Evolutionary conservation across 1,140 invertebrate genomes (phyloP), one percentile per base, ranked within the genome.

Genomic region (Drosophila virilis): DNA sequence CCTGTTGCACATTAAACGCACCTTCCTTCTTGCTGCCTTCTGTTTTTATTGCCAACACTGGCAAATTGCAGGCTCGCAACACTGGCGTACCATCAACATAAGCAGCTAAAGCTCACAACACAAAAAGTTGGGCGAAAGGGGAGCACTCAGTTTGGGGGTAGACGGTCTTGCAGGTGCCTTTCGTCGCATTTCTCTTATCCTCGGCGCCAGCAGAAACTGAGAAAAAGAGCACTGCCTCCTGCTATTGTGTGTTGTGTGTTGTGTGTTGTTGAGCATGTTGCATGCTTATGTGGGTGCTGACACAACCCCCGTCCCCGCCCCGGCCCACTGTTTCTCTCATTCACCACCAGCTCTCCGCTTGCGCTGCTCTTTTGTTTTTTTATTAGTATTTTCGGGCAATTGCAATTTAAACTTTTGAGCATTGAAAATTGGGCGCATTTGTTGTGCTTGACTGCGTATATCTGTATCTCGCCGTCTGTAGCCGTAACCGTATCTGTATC

Each of bases 241-340:
- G 54, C 59, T 72, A 38, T 68, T 59, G 65, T 17, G 17, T 17
- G 17, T 17, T 17, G 17, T 17, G 17, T 17, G 17, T 68, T 66
- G 54, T 66, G 62, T 67, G 22, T 72, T 72, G 46, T 58, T 58
- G 54, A 45, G 52, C 61, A 72, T 62, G 54, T 66, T 72, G 69
- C 69, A 72, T 61, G 66, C 69, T 66, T 35, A 66, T 66, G 62
- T 67, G 17, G 42, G 33, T 57, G 52, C 42, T 28, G 22, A 2
- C 22, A 28, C 22, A 5, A n/a, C n/a, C 22, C 3, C 37, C 7
- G 37, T n/a, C 22, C 35, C 10, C 52, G n/a, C 12, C 22, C 55
- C n/a, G n/a, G n/a, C n/a, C n/a, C n/a, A n/a, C n/a, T n/a, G n/a
- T n/a, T n/a, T 22, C 22, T 22, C 28, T 9, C 45, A 33, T 17